Evolutionary conservation across 1,140 invertebrate genomes (phyloP).

Genomic region (Panagrolaimus sp.): DNA sequence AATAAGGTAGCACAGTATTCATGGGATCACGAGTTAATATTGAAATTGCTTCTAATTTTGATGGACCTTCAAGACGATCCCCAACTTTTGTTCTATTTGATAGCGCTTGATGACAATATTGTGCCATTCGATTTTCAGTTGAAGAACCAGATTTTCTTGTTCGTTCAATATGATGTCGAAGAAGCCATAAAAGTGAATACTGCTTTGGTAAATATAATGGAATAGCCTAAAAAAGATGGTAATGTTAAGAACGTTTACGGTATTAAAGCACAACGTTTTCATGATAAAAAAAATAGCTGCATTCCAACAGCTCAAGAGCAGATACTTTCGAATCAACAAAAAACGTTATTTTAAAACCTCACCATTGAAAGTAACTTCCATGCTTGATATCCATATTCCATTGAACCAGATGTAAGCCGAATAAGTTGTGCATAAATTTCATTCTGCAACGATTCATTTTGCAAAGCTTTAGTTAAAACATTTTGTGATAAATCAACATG

Average conservation of each 20-base stretch:
- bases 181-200: slow-evolving; percentile 47
- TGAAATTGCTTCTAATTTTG: slow-evolving; percentile 44
- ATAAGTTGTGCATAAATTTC: slow-evolving; percentile 48
- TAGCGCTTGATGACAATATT: slow-evolving; percentile 39
- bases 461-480: slow-evolving; percentile 39
- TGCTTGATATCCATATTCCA: slow-evolving; percentile 25
- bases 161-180: slow-evolving; percentile 39
- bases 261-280: too few relatives aligned
- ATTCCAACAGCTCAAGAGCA: too few relatives aligned
- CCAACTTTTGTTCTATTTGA: slow-evolving; percentile 30
- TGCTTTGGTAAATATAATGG: slow-evolving; percentile 45
- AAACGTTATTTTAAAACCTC: too few relatives aligned
- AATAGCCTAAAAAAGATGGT: slow-evolving; percentile 24
- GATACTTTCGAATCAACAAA: too few relatives aligned
- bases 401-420: slow-evolving; percentile 32
- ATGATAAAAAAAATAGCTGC: too few relatives aligned
- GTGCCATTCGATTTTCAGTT: slow-evolving; percentile 31
- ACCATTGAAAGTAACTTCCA: slow-evolving; percentile 9
- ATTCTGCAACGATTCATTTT: slow-evolving; percentile 29
- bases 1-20: slow-evolving; percentile 43
- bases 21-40: slow-evolving; percentile 44
- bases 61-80: slow-evolving; percentile 44
- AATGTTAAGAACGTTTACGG: too few relatives aligned
- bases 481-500: slow-evolving; percentile 51
- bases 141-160: slow-evolving; percentile 19